Base-by-base conservation (phyloP, 2,888 invertebrate species). In the Sinopyrophorus schimmeli region DNA sequence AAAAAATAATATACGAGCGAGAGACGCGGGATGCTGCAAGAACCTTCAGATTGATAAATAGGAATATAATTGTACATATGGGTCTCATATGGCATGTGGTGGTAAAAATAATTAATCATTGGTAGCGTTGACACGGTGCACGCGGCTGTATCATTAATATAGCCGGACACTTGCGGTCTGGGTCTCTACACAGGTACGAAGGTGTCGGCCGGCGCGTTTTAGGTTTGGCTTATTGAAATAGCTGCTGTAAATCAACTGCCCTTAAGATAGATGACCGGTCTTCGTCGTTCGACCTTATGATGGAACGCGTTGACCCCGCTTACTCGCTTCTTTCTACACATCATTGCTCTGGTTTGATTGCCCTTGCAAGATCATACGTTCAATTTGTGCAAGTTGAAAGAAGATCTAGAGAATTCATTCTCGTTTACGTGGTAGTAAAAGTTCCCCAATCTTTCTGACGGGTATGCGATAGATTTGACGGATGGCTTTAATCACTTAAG, bases 401-500 rank as follows among this genome's bases (percentile, higher is more conserved):
- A 32, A 26, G 24, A 32, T 30, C 37, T n/a, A 47, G 32, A 10
- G 28, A 11, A 18, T 32, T 21, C 55, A 57, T 57, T 57, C 58
- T 60, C 16, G 34, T 21, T 43, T 49, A 49, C 49, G 49, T 49
- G 49, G 23, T 32, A 17, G 20, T 15, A 49, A 43, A 49, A 37
- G 20, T 61, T 59, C 61, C 50, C 52, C 23, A 21, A 47, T 38
- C 9, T 18, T 42, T 21, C 43, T 48, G 59, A 59, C 53, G 47
- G 56, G 56, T 55, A 57, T 61, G 65, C 68, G 62, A 70, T 71
- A 69, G 69, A 66, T 62, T 66, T 70, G 68, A 72, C 66, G 66
- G 63, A 73, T 72, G 59, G 65, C 67, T 69, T 70, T 71, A 73
- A 73, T 73, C 72, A 72, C 71, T 70, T 73, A 73, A 73, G 69